Evolutionary conservation across 1,140 invertebrate genomes (phyloP), one percentile per base, ranked within the genome.

Genomic region (Trichonephila clavata): DNA sequence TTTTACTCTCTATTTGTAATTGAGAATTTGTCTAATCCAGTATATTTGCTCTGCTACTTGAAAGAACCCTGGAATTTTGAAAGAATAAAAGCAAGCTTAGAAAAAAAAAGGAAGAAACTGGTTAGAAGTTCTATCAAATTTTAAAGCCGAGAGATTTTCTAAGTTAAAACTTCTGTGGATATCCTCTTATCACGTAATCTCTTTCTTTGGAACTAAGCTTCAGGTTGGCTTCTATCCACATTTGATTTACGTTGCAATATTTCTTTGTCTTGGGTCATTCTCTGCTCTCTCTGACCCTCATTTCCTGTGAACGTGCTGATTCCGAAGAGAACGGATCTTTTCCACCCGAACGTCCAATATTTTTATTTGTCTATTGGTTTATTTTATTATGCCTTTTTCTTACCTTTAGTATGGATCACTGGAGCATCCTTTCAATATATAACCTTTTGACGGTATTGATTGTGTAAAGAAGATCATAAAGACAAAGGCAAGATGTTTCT

Each of bases 291-390:
- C 86, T 68, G 60, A 32, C 57, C 63, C 21, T 71, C 88, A 90
- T 90, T 80, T 90, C 88, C 88, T 88, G 68, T 10, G 63, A 90
- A 90, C 88, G 88, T 90, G 88, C 88, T 90, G 88, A 90, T 77
- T 90, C 57, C 18, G 88, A 59, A 77, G 68, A 77, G 65, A 80
- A 68, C 8, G 63, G n/a, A 68, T 88, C 63, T 27, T 24, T 90
- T 90, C 57, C 86, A 27, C 27, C 60, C 39, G 61, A 60, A 68
- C 71, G 63, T 88, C 57, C 63, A 50, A 21, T 61, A 39, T 89
- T 89, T 60, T 80, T 80, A 68, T 60, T 60, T 90, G 20, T 20
- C 50, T 90, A 57, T 59, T 43, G n/a, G 61, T 90, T 80, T 90
- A 24, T 80, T 90, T 90, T 59, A 32, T 90, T n/a, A n/a, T 90